These are phyloP conservation scores for Allygus modestus DNA, from an alignment of 2,888 invertebrate genomes.

Conservation along the genomic window DNA sequence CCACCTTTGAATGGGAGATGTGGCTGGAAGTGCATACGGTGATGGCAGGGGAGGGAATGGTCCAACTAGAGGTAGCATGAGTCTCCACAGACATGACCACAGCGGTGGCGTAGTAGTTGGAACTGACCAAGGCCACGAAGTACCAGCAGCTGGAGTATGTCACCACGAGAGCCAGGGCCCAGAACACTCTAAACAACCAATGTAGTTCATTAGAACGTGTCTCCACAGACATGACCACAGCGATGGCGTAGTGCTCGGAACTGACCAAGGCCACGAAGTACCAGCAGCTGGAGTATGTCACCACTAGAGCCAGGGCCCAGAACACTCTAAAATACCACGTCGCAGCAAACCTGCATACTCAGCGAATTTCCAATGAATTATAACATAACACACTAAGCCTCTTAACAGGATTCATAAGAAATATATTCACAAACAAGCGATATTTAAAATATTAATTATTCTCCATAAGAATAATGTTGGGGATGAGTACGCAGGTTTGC, in stretches of 20 bases:
- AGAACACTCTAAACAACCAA: conserved; percentile 61
- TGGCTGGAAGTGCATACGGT: conserved; percentile 66
- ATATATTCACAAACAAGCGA: too few species aligned
- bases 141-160: conserved; percentile 62
- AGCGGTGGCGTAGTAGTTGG: conserved; percentile 60
- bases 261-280: conserved; percentile 33
- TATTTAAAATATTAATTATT: too few species aligned
- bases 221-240: conserved; percentile 64
- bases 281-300: conserved; percentile 62
- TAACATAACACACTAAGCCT: too few species aligned
- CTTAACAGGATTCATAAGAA: too few species aligned
- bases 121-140: conserved; percentile 20
- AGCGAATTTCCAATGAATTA: too few species aligned
- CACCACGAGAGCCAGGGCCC: conserved; percentile 63
- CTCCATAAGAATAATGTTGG: too few species aligned
- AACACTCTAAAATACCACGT: conserved; percentile 64
- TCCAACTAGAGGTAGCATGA: conserved; percentile 61
- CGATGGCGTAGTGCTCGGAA: conserved; percentile 38
- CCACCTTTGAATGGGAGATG: conserved; percentile 28
- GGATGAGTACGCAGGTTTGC: too few species aligned
- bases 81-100: conserved; percentile 65
- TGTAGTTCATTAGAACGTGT: too few species aligned
- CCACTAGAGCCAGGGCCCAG: conserved; percentile 63
- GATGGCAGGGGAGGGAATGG: conserved; percentile 67
- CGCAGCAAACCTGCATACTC: too few species aligned